Evolutionary conservation across 2,797 vertebrate species (phyloP).

Genomic region (Loriculus beryllinus): DNA sequence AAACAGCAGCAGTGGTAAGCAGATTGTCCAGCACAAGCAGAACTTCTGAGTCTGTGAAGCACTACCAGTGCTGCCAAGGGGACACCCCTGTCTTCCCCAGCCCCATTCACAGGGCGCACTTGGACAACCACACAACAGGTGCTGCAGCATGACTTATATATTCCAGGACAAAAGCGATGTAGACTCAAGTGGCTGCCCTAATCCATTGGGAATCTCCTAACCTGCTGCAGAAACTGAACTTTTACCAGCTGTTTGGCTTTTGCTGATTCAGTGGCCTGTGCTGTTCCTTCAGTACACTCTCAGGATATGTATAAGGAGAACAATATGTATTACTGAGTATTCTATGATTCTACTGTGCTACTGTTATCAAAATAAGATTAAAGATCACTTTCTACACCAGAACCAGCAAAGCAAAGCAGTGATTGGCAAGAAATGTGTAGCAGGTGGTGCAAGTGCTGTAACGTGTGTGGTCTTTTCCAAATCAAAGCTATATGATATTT

Average conservation of each 20-base stretch:
- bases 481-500: neutral
- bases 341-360: neutral
- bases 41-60: neutral
- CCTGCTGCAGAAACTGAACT: neutral
- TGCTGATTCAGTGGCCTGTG: neutral
- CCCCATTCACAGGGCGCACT: fast-evolving
- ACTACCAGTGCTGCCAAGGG: neutral
- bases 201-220: neutral
- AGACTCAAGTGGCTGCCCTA: neutral
- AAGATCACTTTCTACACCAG: neutral
- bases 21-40: neutral
- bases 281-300: neutral
- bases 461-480: neutral
- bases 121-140: neutral
- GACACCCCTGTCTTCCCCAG: neutral
- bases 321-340: neutral
- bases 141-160: neutral
- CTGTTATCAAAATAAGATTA: neutral
- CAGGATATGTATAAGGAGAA: neutral
- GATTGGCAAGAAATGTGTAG: neutral
- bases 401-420: neutral
- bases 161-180: neutral
- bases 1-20: fast-evolving
- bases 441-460: neutral
- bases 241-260: neutral